Base-by-base conservation (phyloP, 2,888 invertebrate species). In the Troilus luridus region DNA sequence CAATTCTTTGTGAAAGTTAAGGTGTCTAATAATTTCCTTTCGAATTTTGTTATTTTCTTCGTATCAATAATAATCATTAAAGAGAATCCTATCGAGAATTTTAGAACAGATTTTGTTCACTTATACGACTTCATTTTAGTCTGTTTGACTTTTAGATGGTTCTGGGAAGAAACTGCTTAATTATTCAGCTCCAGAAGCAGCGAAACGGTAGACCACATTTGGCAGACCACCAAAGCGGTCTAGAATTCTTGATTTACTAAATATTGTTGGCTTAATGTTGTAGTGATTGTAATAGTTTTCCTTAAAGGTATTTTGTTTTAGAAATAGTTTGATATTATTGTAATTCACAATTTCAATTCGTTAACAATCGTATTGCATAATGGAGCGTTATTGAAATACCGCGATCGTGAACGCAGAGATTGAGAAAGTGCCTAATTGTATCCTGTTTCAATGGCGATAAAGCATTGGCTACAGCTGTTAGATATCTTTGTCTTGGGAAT, bases 401-500 rank as follows among this genome's bases (percentile, higher is more conserved):
- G 72, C 1, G 41, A 77, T 41, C 17, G 41, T 77, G 41, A 41
- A 41, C 17, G 9, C 17, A 17, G 9, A 0, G 17, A 41, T 77
- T 77, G 72, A 17, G 72, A 27, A 77, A 77, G 27, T 27, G 27
- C 27, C 72, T 72, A 72, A 72, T 72, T 72, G 72, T 5, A 77
- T 77, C 72, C 41, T 77, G 72, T 77, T 41, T 77, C 27, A 24
- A 41, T 17, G 72, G 19, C 72, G 27, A 77, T 77, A 41, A 77
- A 77, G 72, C 19, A 77, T 77, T 77, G 27, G 72, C 19, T 41
- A 77, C 6, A 77, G 72, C 72, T 77, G 41, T 41, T 77, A 27
- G 72, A 77, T 77, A 77, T 77, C 72, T 77, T 77, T 77, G 72
- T 77, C 27, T 77, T 41, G 8, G 72, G 41, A 27, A 77, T 77